Base-by-base conservation (phyloP, 2,113 vertebrate species). In the Cinclus cinclus region DNA sequence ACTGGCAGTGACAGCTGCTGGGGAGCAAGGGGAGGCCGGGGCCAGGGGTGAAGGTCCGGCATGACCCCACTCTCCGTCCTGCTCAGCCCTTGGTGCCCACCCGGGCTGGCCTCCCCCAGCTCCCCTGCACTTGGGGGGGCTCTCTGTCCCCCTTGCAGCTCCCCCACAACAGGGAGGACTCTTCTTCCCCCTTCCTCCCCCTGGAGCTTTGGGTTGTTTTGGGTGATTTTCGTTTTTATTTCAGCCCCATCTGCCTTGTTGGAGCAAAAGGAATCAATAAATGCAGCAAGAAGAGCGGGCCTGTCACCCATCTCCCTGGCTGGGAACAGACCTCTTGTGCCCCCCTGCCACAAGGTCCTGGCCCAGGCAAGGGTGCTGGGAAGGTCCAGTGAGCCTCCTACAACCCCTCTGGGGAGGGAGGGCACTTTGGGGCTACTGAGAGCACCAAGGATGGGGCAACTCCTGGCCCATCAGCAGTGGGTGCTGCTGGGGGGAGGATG, bases 201-300 rank as follows among this genome's bases (percentile, higher is more conserved):
- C 77, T 11, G 0, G 16, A 23, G 50, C 62, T 91, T 91, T 3
- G 35, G 55, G 83, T 90, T 92, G 76, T 76, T 95, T 87, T 60
- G 84, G 87, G 90, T 52, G 73, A 30, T 90, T 92, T 92, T 71
- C 35, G 24, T 87, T 97, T 97, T 94, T 95, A 91, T 59, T 91
- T 82, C 52, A 86, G 87, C 73, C 85, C 87, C 83, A 39, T 62
- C 78, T n/a, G 65, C 91, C 93, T 94, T 79, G 76, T 96, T 92
- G 85, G 85, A 96, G 90, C 88, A 58, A 93, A 92, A 85, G 81
- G 62, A 89, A 95, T 89, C 83, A 95, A 97, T 97, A 96, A 97
- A 97, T 0, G 23, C 91, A 94, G 91, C 76, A 87, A 89, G 64
- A 58, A 4, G 58, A 96, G 83, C 53, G 46, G 55, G 79, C n/a